Base-by-base conservation (phyloP, 64 coral and sea anemone genomes). In the Montipora capricornis region DNA sequence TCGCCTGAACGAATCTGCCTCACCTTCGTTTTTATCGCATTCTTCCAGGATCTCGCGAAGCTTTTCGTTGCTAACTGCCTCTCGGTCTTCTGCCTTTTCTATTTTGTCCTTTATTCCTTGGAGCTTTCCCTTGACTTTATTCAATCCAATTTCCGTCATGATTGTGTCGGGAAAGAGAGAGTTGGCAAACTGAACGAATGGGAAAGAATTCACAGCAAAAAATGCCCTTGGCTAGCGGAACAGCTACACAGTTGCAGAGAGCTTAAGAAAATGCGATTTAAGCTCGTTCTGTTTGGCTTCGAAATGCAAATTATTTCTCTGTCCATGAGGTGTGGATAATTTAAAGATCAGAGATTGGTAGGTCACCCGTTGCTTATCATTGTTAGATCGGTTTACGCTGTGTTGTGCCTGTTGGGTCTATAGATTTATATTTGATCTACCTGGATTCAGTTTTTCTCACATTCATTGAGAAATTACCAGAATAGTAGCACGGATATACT, bases 1-100 rank as follows among this genome's bases (percentile, higher is more conserved):
- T 80, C 92, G 75, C 62, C 69, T 87, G 92, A 93, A 93, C 20
- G 92, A 93, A 14, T 93, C 92, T 17, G 74, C 92, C 44, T 93
- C 92, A 19, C 52, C 75, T 64, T 84, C 74, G 22, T 77, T 87
- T 77, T 93, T 93, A 46, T 93, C 76, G 22, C 61, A 61, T 5
- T 77, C 15, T 93, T 87, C 92, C 26, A 80, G 76, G 16, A 51
- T 17, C 37, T 93, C 92, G 3, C 84, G 29, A 17, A 88, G 68
- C 37, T 93, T 71, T 9, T 80, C 76, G 4, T 88, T 88, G 6
- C 75, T 75, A 12, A 46, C 75, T 5, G 68, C 6, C 13, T 73
- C 83, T 1, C 84, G 74, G 48, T 93, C 92, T 80, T 93, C 92
- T 5, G 92, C 87, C 48, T 81, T 52, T 14, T 93, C 92, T 61